phyloP scores from a whole-genome alignment of 2,888 invertebrate species.

The Melieria picta region DNA sequence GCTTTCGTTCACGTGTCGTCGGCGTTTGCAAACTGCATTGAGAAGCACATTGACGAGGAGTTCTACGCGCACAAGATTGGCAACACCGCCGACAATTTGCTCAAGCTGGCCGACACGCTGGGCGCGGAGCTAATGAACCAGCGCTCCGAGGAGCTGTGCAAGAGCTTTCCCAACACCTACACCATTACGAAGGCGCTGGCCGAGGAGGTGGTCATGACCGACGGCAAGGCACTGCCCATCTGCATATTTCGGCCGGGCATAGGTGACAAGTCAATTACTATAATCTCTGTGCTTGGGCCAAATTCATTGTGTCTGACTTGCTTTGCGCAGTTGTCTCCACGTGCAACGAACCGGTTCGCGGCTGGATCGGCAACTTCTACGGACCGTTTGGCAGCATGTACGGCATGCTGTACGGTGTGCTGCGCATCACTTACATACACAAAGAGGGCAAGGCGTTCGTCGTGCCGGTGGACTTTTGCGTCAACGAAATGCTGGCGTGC shows the following conservation, averaged over 20 bases:
- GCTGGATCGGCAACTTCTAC: conserved; percentile 78
- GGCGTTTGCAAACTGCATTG: conserved; percentile 74
- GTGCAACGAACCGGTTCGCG: conserved; percentile 69
- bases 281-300: too few relatives aligned
- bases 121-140: conserved; percentile 61
- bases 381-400: conserved; percentile 68
- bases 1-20: conserved; percentile 75
- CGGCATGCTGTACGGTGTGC: conserved; percentile 71
- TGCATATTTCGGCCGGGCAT: conserved; percentile 77
- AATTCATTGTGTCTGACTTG: too few relatives aligned
- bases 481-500: conserved; percentile 65
- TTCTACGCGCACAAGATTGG: conserved; percentile 61
- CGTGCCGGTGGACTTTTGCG: conserved; percentile 67
- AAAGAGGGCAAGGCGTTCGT: conserved; percentile 59
- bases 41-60: conserved; percentile 60
- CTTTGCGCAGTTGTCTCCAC: conserved; percentile 64
- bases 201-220: conserved; percentile 71
- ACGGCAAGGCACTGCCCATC: conserved; percentile 71
- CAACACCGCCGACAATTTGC: conserved; percentile 59
- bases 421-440: conserved; percentile 64
- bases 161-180: conserved; percentile 74
- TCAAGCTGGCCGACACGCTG: conserved; percentile 55
- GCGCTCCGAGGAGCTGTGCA: conserved; percentile 53
- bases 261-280: conserved; percentile 59
- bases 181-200: conserved; percentile 78